A percentile compares a stretch with the other conserved stretches of the same genome.
phyloP scores from a whole-genome alignment of 1,140 invertebrate genomes.

The Euwallacea fornicatus region DNA sequence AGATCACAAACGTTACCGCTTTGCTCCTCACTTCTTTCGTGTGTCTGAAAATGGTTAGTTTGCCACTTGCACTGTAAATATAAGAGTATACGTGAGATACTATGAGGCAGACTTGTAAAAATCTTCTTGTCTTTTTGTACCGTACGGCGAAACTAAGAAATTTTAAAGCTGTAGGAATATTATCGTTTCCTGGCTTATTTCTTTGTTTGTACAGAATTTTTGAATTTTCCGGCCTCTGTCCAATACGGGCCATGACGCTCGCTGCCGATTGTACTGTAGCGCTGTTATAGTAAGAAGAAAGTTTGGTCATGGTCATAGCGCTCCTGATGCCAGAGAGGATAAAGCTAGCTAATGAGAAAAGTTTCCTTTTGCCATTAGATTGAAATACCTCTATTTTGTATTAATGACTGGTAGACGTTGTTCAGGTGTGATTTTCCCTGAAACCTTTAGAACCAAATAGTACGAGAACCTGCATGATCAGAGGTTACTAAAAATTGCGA shows the following conservation, averaged over 20 bases:
- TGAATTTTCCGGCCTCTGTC: background rate
- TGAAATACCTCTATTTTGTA: too few relatives aligned
- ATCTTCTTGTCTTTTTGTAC: background rate
- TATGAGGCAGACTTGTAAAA: background rate
- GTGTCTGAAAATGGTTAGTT: background rate
- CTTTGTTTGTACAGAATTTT: background rate
- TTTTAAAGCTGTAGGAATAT: background rate
- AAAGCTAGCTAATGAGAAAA: too few relatives aligned
- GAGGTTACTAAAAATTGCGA: too few relatives aligned
- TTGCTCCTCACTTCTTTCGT: background rate
- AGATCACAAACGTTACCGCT: background rate
- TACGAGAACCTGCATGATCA: too few relatives aligned
- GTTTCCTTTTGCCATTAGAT: too few relatives aligned
- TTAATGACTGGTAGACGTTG: too few relatives aligned
- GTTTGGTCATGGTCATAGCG: too few relatives aligned
- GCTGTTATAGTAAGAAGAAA: too few relatives aligned
- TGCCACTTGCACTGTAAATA: background rate
- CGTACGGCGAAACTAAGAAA: background rate
- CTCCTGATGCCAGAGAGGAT: too few relatives aligned
- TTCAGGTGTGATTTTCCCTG: too few relatives aligned
- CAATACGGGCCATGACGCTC: background rate
- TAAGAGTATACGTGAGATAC: background rate
- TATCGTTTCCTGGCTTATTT: background rate
- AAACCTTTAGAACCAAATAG: too few relatives aligned
- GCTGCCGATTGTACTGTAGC: background rate